Conservation (phyloP, 2,113 vertebrate species). For the Gnathonemus echidnorhynchus region DNA sequence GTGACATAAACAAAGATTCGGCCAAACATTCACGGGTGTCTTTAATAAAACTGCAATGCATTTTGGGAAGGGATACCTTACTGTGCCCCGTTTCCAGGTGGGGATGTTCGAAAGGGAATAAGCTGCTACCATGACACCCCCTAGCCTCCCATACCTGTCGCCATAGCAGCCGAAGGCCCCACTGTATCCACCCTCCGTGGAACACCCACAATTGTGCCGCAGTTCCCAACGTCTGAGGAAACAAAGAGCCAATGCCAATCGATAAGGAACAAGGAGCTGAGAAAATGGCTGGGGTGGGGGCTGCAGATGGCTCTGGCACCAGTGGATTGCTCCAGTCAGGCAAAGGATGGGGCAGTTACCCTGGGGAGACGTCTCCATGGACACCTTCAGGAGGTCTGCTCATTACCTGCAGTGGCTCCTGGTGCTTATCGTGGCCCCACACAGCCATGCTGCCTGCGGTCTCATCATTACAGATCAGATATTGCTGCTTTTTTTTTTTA, state of each 20-base stretch:
- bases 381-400: neutral
- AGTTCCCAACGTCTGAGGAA: neutral
- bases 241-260: neutral
- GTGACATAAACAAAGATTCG: neutral
- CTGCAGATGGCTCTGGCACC: neutral
- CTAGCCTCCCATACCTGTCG: neutral
- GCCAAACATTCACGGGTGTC: neutral
- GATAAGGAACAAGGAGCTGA: neutral
- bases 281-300: neutral
- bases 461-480: constrained; percentile 3
- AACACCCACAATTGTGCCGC: neutral
- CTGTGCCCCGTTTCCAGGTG: neutral
- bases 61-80: neutral
- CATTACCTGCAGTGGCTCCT: neutral
- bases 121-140: neutral
- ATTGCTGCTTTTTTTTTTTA: neutral
- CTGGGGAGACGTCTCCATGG: neutral
- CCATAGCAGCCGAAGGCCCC: neutral
- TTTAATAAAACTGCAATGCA: neutral
- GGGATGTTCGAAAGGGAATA: neutral
- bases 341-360: neutral
- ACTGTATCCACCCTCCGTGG: neutral
- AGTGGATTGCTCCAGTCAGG: neutral
- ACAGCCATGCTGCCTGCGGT: neutral
- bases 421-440: neutral